Evolutionary conservation across 2,888 invertebrate genomes (phyloP).

Genomic region (Ptilodon capucinus): DNA sequence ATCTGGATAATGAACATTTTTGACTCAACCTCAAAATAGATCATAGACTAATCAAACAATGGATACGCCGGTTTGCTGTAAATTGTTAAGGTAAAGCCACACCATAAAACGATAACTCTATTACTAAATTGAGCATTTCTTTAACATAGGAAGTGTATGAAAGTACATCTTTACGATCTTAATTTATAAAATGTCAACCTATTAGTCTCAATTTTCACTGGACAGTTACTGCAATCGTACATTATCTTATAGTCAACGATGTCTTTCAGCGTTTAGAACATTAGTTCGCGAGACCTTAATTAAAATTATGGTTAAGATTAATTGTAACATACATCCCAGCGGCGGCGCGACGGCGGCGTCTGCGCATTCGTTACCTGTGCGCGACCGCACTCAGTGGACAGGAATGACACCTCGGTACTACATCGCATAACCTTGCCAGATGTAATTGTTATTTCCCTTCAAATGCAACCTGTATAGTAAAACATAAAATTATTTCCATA

Average conservation of each 20-base stretch:
- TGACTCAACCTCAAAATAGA: neutral
- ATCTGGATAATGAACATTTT: neutral
- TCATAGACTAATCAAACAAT: neutral
- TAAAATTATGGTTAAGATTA: constrained; percentile 26
- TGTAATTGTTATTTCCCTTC: constrained; percentile 80
- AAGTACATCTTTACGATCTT: neutral
- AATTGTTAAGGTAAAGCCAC: neutral
- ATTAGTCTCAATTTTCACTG: constrained; percentile 6
- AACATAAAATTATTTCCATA: neutral
- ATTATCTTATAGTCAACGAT: constrained; percentile 13
- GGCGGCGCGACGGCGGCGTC: constrained; percentile 18
- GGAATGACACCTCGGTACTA: constrained; percentile 56
- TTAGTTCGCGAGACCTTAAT: constrained; percentile 30
- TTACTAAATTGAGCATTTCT: constrained; percentile 7
- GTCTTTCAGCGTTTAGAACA: constrained; percentile 7
- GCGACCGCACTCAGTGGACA: constrained; percentile 30
- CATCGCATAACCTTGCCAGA: constrained; percentile 44
- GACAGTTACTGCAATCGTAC: constrained; percentile 17
- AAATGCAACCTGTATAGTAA: constrained; percentile 70
- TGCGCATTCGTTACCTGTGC: constrained; percentile 41
- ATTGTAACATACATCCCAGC: constrained; percentile 23
- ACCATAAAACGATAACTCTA: constrained; percentile 5
- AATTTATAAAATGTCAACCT: neutral
- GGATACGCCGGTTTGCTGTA: neutral
- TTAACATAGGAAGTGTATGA: constrained; percentile 4